Base-by-base conservation (phyloP, 2,888 invertebrate genomes). In the Temnothorax ravouxi region DNA sequence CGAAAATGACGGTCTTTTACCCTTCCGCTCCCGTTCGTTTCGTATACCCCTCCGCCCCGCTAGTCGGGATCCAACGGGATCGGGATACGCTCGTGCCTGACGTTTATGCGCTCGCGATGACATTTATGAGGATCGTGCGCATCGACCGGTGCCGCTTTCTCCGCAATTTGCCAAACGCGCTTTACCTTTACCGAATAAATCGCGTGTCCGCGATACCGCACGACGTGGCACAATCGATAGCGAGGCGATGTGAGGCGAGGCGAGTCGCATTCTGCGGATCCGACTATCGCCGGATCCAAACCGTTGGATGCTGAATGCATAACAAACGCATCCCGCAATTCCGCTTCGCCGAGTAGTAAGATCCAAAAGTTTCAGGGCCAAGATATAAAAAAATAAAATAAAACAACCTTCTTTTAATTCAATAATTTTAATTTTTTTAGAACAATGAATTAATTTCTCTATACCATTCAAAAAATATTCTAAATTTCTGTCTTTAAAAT, bases 101-200 rank as follows among this genome's bases (percentile, higher is more conserved):
- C 47, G 56, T 71, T 79, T 59, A 71, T 47, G 56, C 13, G 56
- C 56, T 25, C 76, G 67, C 76, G 34, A 66, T 77, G 69, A 79
- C 79, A 79, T 79, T 79, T 79, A 71, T 71, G 79, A 71, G 56
- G 47, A 71, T 59, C 79, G 79, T 59, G 71, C 56, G 56, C 79
- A 59, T 59, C 34, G 77, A 54, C n/a, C 41, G 64, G 41, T 13
- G 41, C 29, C 25, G 67, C 44, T 56, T 77, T 69, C 69, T 69
- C 77, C 69, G 54, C 69, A 67, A 77, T 77, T 77, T 69, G 67
- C 25, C 54, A 69, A 54, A 44, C 25, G 67, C 67, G 64, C 29
- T 29, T 47, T 21, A 47, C 56, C 29, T 29, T 47, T 21, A 47
- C 56, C 69, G 44, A 71, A 79, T 69, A 79, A 79, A 79, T 79